Evolutionary conservation across 1,140 invertebrate genomes (phyloP).

Genomic region (Muscidifurax raptorellus): DNA sequence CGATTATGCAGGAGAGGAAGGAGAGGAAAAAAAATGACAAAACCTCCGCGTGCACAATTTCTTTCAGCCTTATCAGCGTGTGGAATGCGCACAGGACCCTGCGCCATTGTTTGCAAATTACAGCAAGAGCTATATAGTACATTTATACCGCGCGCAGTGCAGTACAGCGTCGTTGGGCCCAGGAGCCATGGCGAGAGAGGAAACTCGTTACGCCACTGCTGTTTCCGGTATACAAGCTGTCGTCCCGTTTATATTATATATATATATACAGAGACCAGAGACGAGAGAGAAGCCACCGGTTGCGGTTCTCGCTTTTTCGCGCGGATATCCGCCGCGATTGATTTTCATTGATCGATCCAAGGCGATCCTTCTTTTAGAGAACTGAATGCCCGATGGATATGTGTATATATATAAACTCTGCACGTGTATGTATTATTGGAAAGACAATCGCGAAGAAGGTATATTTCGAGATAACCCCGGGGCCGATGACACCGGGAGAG

Average conservation of each 20-base stretch:
- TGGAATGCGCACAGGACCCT: constrained; percentile 26
- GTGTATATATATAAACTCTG: too few species aligned
- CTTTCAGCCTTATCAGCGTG: constrained; percentile 48
- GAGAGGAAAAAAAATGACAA: constrained; percentile 32
- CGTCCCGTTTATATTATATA: constrained; percentile 44
- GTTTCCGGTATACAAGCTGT: constrained; percentile 53
- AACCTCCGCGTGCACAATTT: constrained; percentile 31
- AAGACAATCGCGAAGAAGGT: neutral
- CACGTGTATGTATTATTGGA: neutral
- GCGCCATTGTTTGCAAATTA: constrained; percentile 45
- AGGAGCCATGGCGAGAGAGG: neutral
- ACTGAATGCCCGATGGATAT: too few species aligned
- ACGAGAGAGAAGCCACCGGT: neutral
- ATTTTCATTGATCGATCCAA: constrained; percentile 21
- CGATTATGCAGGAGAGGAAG: neutral
- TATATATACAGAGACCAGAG: neutral
- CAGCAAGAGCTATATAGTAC: neutral
- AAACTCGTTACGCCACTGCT: constrained; percentile 46
- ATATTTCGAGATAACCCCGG: neutral
- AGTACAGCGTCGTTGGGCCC: neutral
- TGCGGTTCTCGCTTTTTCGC: constrained; percentile 41
- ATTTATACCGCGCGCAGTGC: neutral
- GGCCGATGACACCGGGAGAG: too few species aligned
- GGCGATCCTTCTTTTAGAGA: too few species aligned
- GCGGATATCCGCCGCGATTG: constrained; percentile 55